phyloP scores from a whole-genome alignment of 2,797 vertebrate genomes.

The Anguilla marmorata region DNA sequence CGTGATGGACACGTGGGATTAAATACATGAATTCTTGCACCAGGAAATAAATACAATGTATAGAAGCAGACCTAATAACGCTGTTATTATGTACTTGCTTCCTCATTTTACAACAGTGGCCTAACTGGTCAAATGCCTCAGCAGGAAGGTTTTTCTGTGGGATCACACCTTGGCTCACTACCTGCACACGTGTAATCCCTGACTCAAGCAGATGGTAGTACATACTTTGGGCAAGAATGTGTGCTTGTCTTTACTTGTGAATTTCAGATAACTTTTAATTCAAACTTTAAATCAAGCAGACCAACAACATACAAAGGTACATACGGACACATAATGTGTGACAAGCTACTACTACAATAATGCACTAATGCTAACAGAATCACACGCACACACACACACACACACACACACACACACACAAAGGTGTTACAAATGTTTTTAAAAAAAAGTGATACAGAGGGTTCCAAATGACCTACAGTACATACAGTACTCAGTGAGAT shows the following conservation, averaged over 20 bases:
- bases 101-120: neutral
- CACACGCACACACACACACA: neutral
- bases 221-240: neutral
- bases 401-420: neutral
- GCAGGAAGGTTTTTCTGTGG: neutral
- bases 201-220: neutral
- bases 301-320: neutral
- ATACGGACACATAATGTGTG: neutral
- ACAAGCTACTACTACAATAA: neutral
- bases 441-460: neutral
- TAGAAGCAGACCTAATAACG: neutral
- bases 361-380: neutral
- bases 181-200: neutral
- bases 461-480: slow-evolving; percentile 22
- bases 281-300: neutral
- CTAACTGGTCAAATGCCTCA: neutral
- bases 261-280: neutral
- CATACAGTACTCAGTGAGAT: slow-evolving; percentile 35
- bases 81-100: neutral
- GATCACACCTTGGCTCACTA: neutral
- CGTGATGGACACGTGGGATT: neutral
- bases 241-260: neutral
- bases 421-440: slow-evolving; percentile 8
- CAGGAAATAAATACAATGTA: neutral
- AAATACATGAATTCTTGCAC: neutral